A percentile compares a stretch with the other conserved stretches of the same genome.
Evolutionary conservation across 2,797 vertebrate species (phyloP).

Genomic region (Cephalopachus bancanus): DNA sequence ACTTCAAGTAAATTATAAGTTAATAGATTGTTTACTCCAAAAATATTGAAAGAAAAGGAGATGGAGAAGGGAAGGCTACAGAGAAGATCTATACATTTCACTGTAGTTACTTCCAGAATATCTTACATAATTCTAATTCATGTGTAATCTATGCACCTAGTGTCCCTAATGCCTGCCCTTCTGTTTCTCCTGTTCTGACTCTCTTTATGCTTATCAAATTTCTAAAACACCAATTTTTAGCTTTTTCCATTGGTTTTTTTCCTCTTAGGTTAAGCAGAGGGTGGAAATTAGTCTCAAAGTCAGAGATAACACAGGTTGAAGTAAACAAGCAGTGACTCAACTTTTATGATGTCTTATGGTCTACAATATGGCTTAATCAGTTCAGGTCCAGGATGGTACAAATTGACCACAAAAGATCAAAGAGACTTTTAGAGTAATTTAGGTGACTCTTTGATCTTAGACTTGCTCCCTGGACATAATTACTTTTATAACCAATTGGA

Average conservation of each 20-base stretch:
- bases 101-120: background rate
- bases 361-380: constrained; percentile 11
- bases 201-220: background rate
- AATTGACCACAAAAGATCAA: constrained; percentile 30
- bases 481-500: background rate
- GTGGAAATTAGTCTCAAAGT: constrained; percentile 51
- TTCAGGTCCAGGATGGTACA: background rate
- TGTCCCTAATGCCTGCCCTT: background rate
- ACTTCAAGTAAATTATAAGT: background rate
- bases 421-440: background rate
- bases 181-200: background rate
- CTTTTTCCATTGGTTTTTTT: background rate
- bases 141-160: background rate
- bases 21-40: background rate
- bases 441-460: constrained; percentile 43
- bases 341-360: constrained; percentile 45
- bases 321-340: constrained; percentile 34
- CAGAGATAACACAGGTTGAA: background rate
- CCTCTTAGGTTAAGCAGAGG: background rate
- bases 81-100: background rate
- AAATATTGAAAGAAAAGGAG: background rate
- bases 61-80: background rate
- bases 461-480: background rate
- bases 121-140: background rate
- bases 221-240: constrained; percentile 1